These are phyloP conservation scores for Camponotus floridanus DNA, from an alignment of 1,140 invertebrate genomes.

Conservation along the genomic window DNA sequence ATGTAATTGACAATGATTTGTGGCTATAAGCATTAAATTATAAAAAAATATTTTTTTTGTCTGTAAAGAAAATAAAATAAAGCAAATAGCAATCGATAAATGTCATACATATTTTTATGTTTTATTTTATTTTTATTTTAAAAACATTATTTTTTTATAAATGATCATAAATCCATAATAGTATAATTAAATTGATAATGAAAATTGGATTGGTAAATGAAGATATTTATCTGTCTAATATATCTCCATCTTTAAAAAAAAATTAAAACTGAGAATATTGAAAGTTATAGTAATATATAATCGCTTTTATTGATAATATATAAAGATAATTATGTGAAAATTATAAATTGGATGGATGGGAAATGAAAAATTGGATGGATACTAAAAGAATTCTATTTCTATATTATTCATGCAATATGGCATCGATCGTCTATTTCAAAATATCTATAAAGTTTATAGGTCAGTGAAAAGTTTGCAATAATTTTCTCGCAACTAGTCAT, in stretches of 20 bases:
- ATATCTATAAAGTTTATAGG: slow-evolving; percentile 19
- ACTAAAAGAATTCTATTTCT: neutral
- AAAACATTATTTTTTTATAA: neutral
- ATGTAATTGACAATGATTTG: neutral
- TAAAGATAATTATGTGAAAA: neutral
- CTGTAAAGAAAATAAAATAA: slow-evolving; percentile 23
- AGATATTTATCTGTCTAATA: neutral
- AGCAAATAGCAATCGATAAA: neutral
- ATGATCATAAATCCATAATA: neutral
- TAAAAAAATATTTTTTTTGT: neutral
- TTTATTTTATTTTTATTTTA: neutral
- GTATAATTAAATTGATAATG: neutral
- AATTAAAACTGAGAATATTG: no score
- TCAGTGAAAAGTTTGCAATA: slow-evolving; percentile 7
- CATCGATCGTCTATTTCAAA: slow-evolving; percentile 25
- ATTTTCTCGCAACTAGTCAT: slow-evolving; percentile 1
- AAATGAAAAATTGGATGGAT: neutral
- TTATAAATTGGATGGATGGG: no score
- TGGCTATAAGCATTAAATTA: neutral
- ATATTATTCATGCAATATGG: neutral
- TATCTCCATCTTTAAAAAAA: neutral
- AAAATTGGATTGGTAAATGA: neutral
- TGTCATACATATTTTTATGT: neutral
- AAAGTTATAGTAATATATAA: neutral
- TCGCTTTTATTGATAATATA: neutral